Base-by-base conservation (phyloP, 2,888 invertebrate genomes). In the Syritta pipiens region DNA sequence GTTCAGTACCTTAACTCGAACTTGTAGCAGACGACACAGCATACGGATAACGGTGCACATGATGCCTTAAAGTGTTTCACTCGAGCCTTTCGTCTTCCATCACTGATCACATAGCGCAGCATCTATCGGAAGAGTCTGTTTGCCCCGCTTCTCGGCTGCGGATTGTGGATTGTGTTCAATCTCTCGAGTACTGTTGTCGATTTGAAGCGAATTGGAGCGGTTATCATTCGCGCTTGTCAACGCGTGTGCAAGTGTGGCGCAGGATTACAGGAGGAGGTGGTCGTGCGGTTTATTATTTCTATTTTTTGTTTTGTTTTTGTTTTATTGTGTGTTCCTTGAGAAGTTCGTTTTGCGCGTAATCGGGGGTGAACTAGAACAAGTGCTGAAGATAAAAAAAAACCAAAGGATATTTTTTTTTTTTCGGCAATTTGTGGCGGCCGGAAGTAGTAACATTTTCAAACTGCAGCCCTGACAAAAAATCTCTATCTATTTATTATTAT, bases 1-100 rank as follows among this genome's bases (percentile, higher is more conserved):
- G 79, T 79, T 79, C 79, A 79, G 79, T 79, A 79, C 79, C 79
- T 79, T 79, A 79, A 79, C 79, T 79, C 79, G 79, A 79, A 79
- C 79, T 79, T 79, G 79, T 79, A 79, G 79, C 79, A 79, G 79
- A 79, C 79, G 79, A 79, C 79, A 79, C 79, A 68, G 79, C 74
- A 62, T 79, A 74, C 79, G 79, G 79, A 79, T 79, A 79, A 79
- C 79, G 79, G 79, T 79, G 67, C 79, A 79, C 79, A 79, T 79
- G 74, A 79, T 79, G 79, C 74, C 79, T 79, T 79, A 74, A 79
- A 79, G 79, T 79, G 79, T 79, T 79, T 74, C 79, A 74, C 57
- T 79, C 79, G 74, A 74, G 74, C 79, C 79, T 79, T 79, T 74
- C 79, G 79, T 79, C 79, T 79, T 79, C 79, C 67, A 74, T 79